Conservation (phyloP, 2,888 invertebrate genomes). For the Eurois occulta region DNA sequence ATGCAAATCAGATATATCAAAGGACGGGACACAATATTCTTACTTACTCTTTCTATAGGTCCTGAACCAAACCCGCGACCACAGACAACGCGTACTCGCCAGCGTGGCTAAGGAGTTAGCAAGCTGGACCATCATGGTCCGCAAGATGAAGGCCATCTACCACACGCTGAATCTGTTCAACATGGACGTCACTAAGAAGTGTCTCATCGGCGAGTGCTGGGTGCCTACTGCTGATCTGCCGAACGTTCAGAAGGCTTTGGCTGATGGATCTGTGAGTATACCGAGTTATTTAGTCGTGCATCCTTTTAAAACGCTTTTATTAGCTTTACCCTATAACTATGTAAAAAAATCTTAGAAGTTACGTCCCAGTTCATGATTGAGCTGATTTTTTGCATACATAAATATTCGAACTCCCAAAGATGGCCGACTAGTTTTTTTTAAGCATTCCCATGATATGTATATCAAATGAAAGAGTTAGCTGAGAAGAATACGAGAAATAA, state of each 20-base stretch:
- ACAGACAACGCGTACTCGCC: constrained; percentile 96
- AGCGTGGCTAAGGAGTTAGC: constrained; percentile 97
- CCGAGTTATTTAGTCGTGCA: neutral
- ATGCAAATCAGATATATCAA: neutral
- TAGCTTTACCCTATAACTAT: no score
- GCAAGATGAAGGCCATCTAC: constrained; percentile 98
- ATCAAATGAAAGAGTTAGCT: no score
- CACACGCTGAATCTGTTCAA: constrained; percentile 97
- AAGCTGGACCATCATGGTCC: constrained; percentile 97
- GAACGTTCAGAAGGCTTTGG: constrained; percentile 94
- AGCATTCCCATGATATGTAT: no score
- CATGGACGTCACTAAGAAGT: constrained; percentile 96
- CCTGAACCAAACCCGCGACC: constrained; percentile 97
- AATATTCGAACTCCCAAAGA: no score
- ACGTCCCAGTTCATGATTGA: no score
- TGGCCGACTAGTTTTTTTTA: no score
- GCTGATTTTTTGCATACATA: no score
- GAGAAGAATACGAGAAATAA: no score
- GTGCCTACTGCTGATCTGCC: constrained; percentile 93
- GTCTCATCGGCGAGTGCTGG: constrained; percentile 96
- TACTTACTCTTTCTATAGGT: constrained; percentile 89
- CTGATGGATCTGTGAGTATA: constrained; percentile 94
- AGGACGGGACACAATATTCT: neutral
- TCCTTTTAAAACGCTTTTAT: neutral
- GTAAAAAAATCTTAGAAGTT: no score